A percentile compares a stretch with the other conserved stretches of the same genome.
phyloP scores from a whole-genome alignment of 1,140 invertebrate species.

The Trachymyrmex septentrionalis region DNA sequence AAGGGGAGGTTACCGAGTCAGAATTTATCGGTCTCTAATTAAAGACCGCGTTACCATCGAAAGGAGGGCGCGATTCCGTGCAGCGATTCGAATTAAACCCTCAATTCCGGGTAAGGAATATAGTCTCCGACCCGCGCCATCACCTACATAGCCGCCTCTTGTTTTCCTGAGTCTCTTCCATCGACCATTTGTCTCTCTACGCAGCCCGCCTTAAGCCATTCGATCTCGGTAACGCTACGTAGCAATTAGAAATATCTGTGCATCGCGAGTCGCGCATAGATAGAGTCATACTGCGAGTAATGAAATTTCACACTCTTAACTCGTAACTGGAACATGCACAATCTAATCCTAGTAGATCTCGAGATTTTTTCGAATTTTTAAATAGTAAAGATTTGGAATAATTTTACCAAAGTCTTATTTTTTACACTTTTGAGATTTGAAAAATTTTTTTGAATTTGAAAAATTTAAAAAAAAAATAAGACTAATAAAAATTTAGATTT shows the following conservation, averaged over 20 bases:
- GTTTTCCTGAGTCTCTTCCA: constrained; percentile 56
- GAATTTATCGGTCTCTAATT: constrained; percentile 83
- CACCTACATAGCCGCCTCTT: constrained; percentile 58
- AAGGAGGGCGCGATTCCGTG: constrained; percentile 73
- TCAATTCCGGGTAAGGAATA: constrained; percentile 71
- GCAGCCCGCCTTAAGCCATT: constrained; percentile 53
- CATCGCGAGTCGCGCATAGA: constrained; percentile 45
- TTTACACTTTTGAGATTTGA: too few species aligned
- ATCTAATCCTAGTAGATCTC: too few species aligned
- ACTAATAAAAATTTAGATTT: too few species aligned
- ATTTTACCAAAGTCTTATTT: too few species aligned
- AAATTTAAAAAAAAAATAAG: too few species aligned
- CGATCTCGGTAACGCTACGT: constrained; percentile 30
- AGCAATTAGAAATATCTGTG: constrained; percentile 59
- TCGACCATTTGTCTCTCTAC: constrained; percentile 54
- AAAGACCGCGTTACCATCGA: constrained; percentile 77
- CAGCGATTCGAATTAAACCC: constrained; percentile 79
- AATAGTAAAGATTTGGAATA: too few species aligned
- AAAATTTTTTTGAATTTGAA: too few species aligned
- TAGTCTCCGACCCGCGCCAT: constrained; percentile 53
- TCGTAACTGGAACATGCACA: too few species aligned
- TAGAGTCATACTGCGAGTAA: constrained; percentile 2
- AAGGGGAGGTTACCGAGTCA: constrained; percentile 75
- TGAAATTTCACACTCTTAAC: not conserved
- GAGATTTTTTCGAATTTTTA: too few species aligned